Evolutionary conservation across 2,113 vertebrate genomes (phyloP).

Genomic region (Sapayoa aenigma): DNA sequence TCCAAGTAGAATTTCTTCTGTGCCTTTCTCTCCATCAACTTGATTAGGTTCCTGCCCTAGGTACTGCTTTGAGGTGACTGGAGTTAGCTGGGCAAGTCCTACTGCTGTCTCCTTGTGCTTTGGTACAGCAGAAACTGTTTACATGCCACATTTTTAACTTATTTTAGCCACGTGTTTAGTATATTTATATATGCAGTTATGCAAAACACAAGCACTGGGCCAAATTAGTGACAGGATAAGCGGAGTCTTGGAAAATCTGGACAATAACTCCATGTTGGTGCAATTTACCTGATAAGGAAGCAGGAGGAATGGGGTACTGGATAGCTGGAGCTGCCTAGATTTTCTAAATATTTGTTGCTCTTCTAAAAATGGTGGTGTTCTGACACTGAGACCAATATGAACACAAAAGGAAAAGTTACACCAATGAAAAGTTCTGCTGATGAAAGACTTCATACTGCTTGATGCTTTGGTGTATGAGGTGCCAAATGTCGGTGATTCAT

Average conservation of each 20-base stretch:
- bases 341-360: background rate
- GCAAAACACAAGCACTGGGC: background rate
- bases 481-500: background rate
- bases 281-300: background rate
- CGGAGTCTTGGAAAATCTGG: background rate
- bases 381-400: background rate
- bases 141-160: background rate
- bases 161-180: background rate
- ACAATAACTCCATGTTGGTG: background rate
- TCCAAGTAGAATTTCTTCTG: background rate
- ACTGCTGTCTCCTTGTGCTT: background rate
- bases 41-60: background rate
- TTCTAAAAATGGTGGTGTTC: background rate
- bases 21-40: background rate
- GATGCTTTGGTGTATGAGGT: background rate
- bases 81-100: background rate
- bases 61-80: background rate
- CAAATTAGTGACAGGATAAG: background rate
- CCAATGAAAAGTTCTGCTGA: background rate
- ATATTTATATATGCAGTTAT: background rate
- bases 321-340: background rate
- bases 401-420: background rate
- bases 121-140: background rate
- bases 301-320: background rate
- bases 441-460: background rate